Evolutionary conservation across 2,888 invertebrate genomes (phyloP).

Genomic region (Pandemis corylana): DNA sequence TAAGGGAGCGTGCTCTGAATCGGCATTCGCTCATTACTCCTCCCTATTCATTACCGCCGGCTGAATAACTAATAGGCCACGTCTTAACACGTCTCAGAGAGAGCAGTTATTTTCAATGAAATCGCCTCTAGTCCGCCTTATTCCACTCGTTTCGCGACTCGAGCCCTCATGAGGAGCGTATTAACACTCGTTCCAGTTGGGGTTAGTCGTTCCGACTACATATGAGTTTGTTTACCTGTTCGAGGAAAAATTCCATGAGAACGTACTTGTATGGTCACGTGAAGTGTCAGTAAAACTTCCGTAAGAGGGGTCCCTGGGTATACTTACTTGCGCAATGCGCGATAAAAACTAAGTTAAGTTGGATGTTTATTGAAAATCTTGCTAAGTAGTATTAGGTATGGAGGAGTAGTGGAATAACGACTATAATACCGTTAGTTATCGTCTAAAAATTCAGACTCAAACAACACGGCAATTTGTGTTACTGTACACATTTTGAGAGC

Average conservation of each 20-base stretch:
- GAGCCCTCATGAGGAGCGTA: slow-evolving; percentile 37
- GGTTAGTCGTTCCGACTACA: slow-evolving; percentile 36
- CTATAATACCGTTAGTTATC: background rate
- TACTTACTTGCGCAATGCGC: slow-evolving; percentile 15
- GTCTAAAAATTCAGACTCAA: no score
- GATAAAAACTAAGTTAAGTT: slow-evolving; percentile 28
- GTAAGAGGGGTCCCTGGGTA: slow-evolving; percentile 17
- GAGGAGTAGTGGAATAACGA: background rate
- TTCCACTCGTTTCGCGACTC: slow-evolving; percentile 44
- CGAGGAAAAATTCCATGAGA: slow-evolving; percentile 22
- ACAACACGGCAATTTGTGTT: background rate
- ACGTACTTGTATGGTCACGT: slow-evolving; percentile 14
- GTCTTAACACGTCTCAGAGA: slow-evolving; percentile 65
- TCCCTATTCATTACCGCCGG: slow-evolving; percentile 76
- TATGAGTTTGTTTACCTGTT: slow-evolving; percentile 40
- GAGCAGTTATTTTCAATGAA: slow-evolving; percentile 73
- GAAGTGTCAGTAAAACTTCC: slow-evolving; percentile 29
- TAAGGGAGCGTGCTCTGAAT: slow-evolving; percentile 77
- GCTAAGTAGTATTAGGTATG: background rate
- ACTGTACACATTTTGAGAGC: background rate
- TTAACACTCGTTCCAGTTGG: slow-evolving; percentile 39
- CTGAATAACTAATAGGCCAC: slow-evolving; percentile 77
- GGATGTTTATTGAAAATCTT: slow-evolving; percentile 22
- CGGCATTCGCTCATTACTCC: slow-evolving; percentile 76
- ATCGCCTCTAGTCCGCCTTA: slow-evolving; percentile 46